phyloP scores from a whole-genome alignment of 2,113 vertebrate species.

The Himantopus leucocephalus region DNA sequence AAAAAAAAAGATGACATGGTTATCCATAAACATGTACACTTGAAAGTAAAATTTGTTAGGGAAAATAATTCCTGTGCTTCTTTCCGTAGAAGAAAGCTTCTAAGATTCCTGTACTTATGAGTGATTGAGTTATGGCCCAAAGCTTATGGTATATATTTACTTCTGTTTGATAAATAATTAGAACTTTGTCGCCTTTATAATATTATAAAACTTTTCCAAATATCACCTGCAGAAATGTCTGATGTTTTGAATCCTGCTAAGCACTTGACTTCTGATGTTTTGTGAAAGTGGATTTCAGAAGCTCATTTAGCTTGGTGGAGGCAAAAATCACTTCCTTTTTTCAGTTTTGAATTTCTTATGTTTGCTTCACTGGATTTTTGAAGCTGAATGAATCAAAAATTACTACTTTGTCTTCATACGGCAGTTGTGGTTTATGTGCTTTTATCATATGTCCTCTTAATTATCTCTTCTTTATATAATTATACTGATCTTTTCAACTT shows the following conservation, averaged over 20 bases:
- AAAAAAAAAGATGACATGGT: neutral
- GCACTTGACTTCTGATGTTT: neutral
- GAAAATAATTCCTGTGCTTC: neutral
- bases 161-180: neutral
- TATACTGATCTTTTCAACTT: neutral
- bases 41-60: neutral
- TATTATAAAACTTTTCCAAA: neutral
- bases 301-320: neutral
- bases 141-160: neutral
- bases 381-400: neutral
- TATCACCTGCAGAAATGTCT: neutral
- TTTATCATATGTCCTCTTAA: neutral
- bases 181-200: neutral
- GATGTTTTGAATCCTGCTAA: neutral
- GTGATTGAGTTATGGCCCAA: neutral
- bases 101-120: neutral
- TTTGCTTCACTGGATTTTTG: neutral
- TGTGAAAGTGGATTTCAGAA: neutral
- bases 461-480: neutral
- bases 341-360: neutral
- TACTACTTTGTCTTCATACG: neutral
- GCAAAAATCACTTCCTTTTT: neutral
- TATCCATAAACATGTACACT: neutral
- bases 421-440: neutral
- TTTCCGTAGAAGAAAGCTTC: neutral